These are phyloP conservation scores for Chalcosyrphus nemorum DNA, from an alignment of 2,888 invertebrate species.

Conservation along the genomic window DNA sequence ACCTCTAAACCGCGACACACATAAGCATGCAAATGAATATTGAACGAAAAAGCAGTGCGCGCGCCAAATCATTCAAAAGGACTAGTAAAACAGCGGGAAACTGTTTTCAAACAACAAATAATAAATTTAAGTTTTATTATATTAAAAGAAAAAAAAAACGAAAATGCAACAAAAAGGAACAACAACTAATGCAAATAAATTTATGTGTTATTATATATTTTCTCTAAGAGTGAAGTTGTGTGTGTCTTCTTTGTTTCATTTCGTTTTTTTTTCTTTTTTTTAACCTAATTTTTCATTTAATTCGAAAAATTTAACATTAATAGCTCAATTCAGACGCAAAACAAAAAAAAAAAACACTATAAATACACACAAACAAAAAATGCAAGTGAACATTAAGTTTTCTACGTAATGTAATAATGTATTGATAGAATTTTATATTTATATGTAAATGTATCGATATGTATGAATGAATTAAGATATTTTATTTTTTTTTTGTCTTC, in stretches of 20 bases:
- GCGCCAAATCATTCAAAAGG: constrained; percentile 7
- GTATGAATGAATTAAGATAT: constrained; percentile 67
- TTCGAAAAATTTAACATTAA: constrained; percentile 28
- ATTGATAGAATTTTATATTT: constrained; percentile 72
- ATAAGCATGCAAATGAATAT: constrained; percentile 40
- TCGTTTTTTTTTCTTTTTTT: constrained; percentile 23
- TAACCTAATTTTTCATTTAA: constrained; percentile 33
- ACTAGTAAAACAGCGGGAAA: constrained; percentile 56
- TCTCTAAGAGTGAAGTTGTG: constrained; percentile 32
- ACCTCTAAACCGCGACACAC: constrained; percentile 20
- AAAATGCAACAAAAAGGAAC: not conserved
- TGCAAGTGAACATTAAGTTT: constrained; percentile 71
- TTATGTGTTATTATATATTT: not conserved
- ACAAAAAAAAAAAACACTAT: constrained; percentile 26
- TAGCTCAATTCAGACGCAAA: constrained; percentile 64
- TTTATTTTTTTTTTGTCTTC: constrained; percentile 10
- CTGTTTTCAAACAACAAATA: constrained; percentile 62
- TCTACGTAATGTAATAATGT: constrained; percentile 69
- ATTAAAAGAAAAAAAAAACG: not conserved
- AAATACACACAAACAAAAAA: constrained; percentile 48
- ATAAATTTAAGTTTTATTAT: constrained; percentile 12
- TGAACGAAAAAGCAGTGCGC: constrained; percentile 2
- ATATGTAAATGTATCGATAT: constrained; percentile 71
- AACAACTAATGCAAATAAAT: constrained; percentile 31
- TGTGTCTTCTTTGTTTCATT: constrained; percentile 35